Evolutionary conservation across 2,888 invertebrate species (phyloP).

Genomic region (Ceratothoa steindachneri): DNA sequence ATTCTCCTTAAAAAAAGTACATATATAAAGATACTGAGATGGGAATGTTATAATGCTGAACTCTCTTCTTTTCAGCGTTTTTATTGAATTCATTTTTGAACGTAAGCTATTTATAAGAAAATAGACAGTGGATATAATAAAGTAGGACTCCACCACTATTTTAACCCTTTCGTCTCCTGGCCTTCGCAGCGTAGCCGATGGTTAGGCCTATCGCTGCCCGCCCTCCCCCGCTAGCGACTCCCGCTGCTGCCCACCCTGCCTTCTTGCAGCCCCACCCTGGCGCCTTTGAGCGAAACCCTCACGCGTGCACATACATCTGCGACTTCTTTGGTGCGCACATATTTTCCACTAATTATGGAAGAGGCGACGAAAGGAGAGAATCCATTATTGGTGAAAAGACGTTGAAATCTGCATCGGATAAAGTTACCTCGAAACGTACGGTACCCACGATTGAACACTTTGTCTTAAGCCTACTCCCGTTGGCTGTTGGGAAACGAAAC

Average conservation of each 20-base stretch:
- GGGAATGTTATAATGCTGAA: no score
- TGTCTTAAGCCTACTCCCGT: slow-evolving; percentile 3
- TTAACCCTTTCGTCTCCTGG: slow-evolving; percentile 9
- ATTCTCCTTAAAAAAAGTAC: no score
- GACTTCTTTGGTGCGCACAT: neutral
- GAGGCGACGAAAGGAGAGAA: neutral
- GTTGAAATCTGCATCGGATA: slow-evolving; percentile 12
- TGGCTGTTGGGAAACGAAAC: neutral
- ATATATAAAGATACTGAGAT: no score
- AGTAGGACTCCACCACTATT: no score
- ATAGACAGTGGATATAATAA: no score
- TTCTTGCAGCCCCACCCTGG: slow-evolving; percentile 15
- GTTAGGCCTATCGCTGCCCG: slow-evolving; percentile 12
- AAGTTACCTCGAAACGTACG: neutral
- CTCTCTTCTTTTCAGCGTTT: no score
- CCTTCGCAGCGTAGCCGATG: slow-evolving; percentile 12
- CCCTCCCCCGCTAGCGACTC: neutral
- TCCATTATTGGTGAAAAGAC: slow-evolving; percentile 7
- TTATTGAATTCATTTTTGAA: no score
- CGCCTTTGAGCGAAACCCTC: neutral
- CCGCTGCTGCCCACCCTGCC: neutral
- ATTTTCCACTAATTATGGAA: neutral
- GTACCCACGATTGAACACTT: neutral
- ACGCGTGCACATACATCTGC: neutral
- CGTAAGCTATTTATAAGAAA: no score